phyloP scores from a whole-genome alignment of 1,140 invertebrate species.

The Saxidomus purpurata region DNA sequence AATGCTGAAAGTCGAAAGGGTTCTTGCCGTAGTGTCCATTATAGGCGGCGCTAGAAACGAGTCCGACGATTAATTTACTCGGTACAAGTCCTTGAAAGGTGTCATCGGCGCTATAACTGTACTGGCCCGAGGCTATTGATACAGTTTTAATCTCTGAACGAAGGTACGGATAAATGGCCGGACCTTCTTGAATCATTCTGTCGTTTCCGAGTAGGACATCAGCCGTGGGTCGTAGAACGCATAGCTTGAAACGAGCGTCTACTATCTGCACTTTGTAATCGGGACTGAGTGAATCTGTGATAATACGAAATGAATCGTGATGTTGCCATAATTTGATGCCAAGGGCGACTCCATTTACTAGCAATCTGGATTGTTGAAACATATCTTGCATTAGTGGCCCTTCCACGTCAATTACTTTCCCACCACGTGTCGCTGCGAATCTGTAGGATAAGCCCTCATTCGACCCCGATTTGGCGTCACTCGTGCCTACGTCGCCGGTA shows the following conservation, averaged over 20 bases:
- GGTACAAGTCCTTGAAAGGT: slow-evolving; percentile 56
- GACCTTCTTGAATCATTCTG: slow-evolving; percentile 17
- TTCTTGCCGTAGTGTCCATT: slow-evolving; percentile 34
- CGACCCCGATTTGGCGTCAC: slow-evolving; percentile 27
- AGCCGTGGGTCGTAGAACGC: slow-evolving; percentile 26
- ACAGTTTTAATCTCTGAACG: slow-evolving; percentile 51
- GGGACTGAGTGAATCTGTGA: background rate
- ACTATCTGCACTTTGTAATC: slow-evolving; percentile 57
- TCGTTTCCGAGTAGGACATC: slow-evolving; percentile 49
- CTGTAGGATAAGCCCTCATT: slow-evolving; percentile 34
- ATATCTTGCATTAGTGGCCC: slow-evolving; percentile 54
- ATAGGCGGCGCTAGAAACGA: slow-evolving; percentile 9
- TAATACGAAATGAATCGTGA: background rate
- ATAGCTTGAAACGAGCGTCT: slow-evolving; percentile 57
- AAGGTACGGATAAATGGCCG: slow-evolving; percentile 54
- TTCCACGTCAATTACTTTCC: slow-evolving; percentile 52
- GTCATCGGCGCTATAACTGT: slow-evolving; percentile 54
- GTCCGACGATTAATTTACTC: slow-evolving; percentile 50
- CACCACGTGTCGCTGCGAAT: slow-evolving; percentile 17
- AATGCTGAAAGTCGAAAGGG: slow-evolving; percentile 32
- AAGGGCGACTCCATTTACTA: background rate
- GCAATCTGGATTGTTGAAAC: slow-evolving; percentile 53
- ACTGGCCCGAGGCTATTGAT: slow-evolving; percentile 53
- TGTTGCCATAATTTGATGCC: background rate
- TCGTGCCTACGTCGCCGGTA: slow-evolving; percentile 1